Evolutionary conservation across 2,888 invertebrate genomes (phyloP).

Genomic region (Cheilosia variabilis): DNA sequence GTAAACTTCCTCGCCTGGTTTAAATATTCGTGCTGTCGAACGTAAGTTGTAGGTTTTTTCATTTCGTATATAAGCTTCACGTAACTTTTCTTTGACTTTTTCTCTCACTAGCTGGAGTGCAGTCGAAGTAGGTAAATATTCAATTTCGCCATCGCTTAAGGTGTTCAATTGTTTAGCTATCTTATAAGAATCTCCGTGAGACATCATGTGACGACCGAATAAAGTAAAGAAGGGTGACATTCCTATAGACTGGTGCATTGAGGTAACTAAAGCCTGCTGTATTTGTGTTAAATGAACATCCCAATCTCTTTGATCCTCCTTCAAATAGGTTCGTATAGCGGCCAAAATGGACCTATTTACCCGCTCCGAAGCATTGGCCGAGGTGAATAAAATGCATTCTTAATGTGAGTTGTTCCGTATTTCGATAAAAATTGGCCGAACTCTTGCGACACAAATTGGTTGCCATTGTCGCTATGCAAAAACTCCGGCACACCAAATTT

Average conservation of each 20-base stretch:
- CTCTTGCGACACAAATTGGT: conserved; percentile 70
- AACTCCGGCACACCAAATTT: conserved; percentile 76
- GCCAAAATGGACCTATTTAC: conserved; percentile 6
- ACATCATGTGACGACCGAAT: neutral
- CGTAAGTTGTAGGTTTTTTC: neutral
- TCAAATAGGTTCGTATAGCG: conserved; percentile 27
- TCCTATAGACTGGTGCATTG: conserved; percentile 23
- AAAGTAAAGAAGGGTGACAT: neutral
- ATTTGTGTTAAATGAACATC: conserved; percentile 36
- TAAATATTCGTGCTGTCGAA: neutral
- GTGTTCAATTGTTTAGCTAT: neutral
- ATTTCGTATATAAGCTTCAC: neutral
- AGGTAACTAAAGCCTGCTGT: neutral
- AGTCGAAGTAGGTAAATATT: neutral
- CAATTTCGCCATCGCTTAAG: neutral
- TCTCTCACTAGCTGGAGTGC: neutral
- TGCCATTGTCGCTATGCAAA: conserved; percentile 77
- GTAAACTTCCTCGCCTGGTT: neutral
- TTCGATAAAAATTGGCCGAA: conserved; percentile 40
- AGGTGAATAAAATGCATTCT: neutral
- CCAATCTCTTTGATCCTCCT: conserved; percentile 19
- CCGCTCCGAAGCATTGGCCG: neutral
- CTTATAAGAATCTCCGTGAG: neutral
- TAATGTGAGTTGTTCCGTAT: neutral
- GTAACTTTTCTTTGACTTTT: neutral